Base-by-base conservation (phyloP, 1,140 invertebrate species). In the Caenorhabditis brenneri region DNA sequence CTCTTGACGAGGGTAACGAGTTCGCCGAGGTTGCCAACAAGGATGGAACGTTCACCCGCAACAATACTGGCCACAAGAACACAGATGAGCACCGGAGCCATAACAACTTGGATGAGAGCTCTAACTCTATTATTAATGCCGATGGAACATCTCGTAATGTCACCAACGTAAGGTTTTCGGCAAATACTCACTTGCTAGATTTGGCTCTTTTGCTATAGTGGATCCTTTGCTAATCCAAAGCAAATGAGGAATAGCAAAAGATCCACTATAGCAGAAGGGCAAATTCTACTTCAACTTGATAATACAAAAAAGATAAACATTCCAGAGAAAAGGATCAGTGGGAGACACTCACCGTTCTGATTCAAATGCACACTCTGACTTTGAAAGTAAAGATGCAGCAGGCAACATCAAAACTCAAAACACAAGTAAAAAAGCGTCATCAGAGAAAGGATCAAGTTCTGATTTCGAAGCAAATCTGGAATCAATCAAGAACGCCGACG, bases 291-390 rank as follows among this genome's bases (percentile, higher is more conserved):
- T n/a, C n/a, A n/a, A n/a, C n/a, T n/a, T 51, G 49, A 22, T 51
- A 51, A 22, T n/a, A 6, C n/a, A n/a, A n/a, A n/a, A 51, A 4
- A 16, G n/a, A 51, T 7, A n/a, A 16, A 5, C 7, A 7, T 65
- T 65, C 16, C 58, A 65, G 58, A 65, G 33, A 39, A 74, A 74
- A 31, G 65, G 65, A n/a, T 74, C 65, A 22, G 36, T 74, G 6
- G 65, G 65, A 42, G 65, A 74, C n/a, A 42, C 65, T 10, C 65
- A 74, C 24, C 15, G 33, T 4, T 39, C 65, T 46, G 65, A 39
- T 24, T 7, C 15, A 16, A 15, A 42, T 46, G 33, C 65, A 5
- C 24, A 19, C 29, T 74, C 65, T n/a, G n/a, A 74, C n/a, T 7
- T 15, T 24, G 65, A 39, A 39, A 42, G 36, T 19, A 10, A 22